Evolutionary conservation across 2,113 vertebrate species (phyloP).

Genomic region (Morone saxatilis): DNA sequence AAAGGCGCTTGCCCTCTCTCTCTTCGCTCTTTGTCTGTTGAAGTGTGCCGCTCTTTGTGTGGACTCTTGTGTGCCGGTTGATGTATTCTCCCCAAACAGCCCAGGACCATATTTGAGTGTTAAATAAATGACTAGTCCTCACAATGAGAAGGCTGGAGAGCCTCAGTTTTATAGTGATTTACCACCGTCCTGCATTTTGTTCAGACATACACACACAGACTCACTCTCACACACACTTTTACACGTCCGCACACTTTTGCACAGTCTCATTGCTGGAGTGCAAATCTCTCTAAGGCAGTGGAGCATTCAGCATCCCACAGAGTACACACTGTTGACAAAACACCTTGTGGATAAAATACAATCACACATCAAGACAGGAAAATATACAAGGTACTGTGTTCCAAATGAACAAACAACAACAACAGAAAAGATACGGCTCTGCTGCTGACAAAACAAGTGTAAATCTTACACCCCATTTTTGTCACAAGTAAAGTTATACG

Average conservation of each 20-base stretch:
- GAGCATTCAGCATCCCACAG: constrained; percentile 55
- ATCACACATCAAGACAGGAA: constrained; percentile 48
- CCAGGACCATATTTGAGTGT: constrained; percentile 79
- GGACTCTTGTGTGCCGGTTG: constrained; percentile 68
- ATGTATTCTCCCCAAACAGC: constrained; percentile 76
- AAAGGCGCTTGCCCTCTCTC: constrained; percentile 67
- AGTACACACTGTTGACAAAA: constrained; percentile 67
- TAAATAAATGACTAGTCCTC: constrained; percentile 80
- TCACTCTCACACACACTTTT: constrained; percentile 45
- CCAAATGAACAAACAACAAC: constrained; percentile 58
- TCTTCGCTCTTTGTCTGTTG: constrained; percentile 79
- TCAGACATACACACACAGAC: constrained; percentile 28
- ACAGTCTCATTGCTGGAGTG: constrained; percentile 39
- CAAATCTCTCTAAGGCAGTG: constrained; percentile 43
- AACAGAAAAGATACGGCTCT: constrained; percentile 45
- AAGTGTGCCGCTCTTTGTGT: constrained; percentile 82
- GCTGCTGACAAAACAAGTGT: constrained; percentile 54
- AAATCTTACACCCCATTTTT: constrained; percentile 60
- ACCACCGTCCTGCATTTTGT: constrained; percentile 56
- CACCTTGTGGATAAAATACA: constrained; percentile 67
- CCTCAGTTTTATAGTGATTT: constrained; percentile 73
- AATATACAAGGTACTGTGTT: constrained; percentile 52
- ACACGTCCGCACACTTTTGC: constrained; percentile 35
- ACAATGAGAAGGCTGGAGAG: constrained; percentile 70
- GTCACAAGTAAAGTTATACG: constrained; percentile 40